Evolutionary conservation across 2,113 vertebrate genomes (phyloP), one percentile per base, ranked within the genome.

Genomic region (Sinocyclocheilus maitianheensis): DNA sequence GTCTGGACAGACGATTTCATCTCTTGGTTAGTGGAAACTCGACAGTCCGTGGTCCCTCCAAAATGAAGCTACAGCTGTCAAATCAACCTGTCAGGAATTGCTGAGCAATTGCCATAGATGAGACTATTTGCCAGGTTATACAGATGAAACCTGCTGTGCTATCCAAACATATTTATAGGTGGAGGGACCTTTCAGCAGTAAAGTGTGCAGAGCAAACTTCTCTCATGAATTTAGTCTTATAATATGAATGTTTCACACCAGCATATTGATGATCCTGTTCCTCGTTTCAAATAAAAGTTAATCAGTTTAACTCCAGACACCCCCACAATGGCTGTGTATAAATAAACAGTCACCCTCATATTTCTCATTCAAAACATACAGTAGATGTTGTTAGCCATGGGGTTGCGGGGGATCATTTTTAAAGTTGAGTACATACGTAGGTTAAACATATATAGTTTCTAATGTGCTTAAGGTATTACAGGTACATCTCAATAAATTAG

Each of bases 1-100:
- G 93, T 93, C 94, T 95, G 93, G 94, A 93, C 91, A 95, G 94
- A 95, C 94, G 78, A 89, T 92, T 91, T 90, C 75, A 81, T 93
- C 92, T 90, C 92, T 93, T 90, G 90, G 82, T 88, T 74, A 91
- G 92, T 94, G 93, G 94, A 95, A 95, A 95, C 90, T 92, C 91
- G 89, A 92, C 89, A 90, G 90, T 92, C 91, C 90, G 53, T 65
- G 80, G 65, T 84, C 75, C 65, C 74, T 80, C 87, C 90, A 89
- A 91, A 90, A 91, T 90, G 89, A 92, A 92, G 90, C 89, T 90
- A 94, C 94, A 94, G 92, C 92, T 91, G 93, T 87, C 83, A 83
- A 85, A 67, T 87, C 80, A 89, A 85, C 77, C 75, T 81, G 72
- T n/a, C 51, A 16, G 51, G 82, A 78, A 74, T 72, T 34, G 76